phyloP scores from a whole-genome alignment of 1,140 invertebrate species.

The Dufourea novaeangliae region DNA sequence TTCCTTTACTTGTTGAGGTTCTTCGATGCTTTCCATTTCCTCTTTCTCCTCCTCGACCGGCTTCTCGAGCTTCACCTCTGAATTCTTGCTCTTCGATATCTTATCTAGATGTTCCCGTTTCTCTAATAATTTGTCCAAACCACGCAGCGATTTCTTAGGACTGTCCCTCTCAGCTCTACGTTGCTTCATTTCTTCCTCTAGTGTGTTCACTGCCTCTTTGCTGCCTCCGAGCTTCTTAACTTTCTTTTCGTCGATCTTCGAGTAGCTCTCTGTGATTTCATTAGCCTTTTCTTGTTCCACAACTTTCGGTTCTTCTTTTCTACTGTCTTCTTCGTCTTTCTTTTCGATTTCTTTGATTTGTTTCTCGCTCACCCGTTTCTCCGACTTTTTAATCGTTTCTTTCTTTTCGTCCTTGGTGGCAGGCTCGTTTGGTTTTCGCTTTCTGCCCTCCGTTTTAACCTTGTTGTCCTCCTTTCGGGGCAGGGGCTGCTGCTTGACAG shows the following conservation, averaged over 20 bases:
- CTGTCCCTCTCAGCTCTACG: slow-evolving; percentile 81
- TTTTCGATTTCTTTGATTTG: slow-evolving; percentile 39
- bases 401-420: slow-evolving; percentile 82
- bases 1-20: slow-evolving; percentile 32
- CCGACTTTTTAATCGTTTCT: slow-evolving; percentile 82
- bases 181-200: slow-evolving; percentile 84
- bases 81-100: slow-evolving; percentile 71
- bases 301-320: slow-evolving; percentile 75
- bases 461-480: slow-evolving; percentile 71
- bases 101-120: slow-evolving; percentile 80
- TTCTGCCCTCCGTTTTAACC: slow-evolving; percentile 80
- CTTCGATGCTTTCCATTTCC: slow-evolving; percentile 28
- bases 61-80: slow-evolving; percentile 48
- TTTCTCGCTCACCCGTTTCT: slow-evolving; percentile 36
- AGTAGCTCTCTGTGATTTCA: slow-evolving; percentile 48
- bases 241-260: slow-evolving; percentile 67
- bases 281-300: slow-evolving; percentile 77
- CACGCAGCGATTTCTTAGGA: slow-evolving; percentile 79
- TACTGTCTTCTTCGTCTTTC: slow-evolving; percentile 46
- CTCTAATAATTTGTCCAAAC: slow-evolving; percentile 81
- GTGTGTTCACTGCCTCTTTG: slow-evolving; percentile 71
- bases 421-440: slow-evolving; percentile 83
- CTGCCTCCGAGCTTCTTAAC: slow-evolving; percentile 68
- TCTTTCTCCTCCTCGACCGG: slow-evolving; percentile 45
- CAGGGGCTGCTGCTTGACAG: slow-evolving; percentile 63